Percentiles rank a stretch among this genome's conserved stretches.
phyloP scores from a whole-genome alignment of 2,113 vertebrate species.

The Sapajus apella region DNA sequence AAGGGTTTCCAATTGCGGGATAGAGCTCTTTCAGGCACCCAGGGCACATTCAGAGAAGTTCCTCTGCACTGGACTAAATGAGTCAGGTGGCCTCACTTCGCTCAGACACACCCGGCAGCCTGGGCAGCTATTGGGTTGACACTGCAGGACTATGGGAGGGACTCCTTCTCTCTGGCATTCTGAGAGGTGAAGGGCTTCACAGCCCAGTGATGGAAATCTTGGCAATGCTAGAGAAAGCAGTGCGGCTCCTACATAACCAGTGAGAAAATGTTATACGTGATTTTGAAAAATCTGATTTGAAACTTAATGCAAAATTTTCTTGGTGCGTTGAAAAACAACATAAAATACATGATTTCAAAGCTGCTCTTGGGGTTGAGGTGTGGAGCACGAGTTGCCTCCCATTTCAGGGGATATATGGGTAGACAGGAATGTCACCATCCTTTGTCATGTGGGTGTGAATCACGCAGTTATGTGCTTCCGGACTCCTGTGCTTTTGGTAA shows the following conservation, averaged over 20 bases:
- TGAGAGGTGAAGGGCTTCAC: neutral
- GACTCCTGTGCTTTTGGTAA: neutral
- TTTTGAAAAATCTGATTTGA: neutral
- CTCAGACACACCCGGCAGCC: neutral
- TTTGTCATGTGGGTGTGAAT: neutral
- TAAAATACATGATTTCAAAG: neutral
- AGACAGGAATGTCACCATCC: fast-evolving
- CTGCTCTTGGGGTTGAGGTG: too few relatives aligned
- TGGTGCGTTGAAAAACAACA: neutral
- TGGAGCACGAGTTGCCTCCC: neutral
- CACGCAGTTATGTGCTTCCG: fast-evolving
- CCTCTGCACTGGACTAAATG: neutral
- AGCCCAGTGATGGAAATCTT: fast-evolving
- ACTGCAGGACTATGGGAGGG: neutral
- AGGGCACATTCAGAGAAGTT: neutral
- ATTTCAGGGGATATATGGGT: neutral
- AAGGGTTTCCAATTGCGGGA: neutral
- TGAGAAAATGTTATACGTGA: neutral
- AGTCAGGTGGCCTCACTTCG: neutral
- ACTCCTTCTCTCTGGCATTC: fast-evolving
- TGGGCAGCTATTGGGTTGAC: neutral
- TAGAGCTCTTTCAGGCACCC: neutral
- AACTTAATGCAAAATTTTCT: neutral
- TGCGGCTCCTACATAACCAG: fast-evolving
- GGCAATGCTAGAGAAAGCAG: neutral